Evolutionary conservation across 2,797 vertebrate species (phyloP), one percentile per base, ranked within the genome.

Genomic region (Miopithecus talapoin): DNA sequence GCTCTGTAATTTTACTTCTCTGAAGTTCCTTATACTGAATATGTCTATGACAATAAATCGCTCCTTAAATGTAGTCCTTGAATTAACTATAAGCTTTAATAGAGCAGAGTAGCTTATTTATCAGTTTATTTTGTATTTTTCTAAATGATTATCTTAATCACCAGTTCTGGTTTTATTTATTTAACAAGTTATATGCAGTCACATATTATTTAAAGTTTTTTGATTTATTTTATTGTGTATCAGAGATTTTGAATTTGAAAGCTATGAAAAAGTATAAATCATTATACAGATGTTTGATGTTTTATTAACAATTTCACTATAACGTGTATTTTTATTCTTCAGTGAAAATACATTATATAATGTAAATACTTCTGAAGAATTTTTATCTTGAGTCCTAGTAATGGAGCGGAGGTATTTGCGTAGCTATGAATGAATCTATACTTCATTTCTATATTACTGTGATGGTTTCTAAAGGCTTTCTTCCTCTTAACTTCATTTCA

Each of bases 1-100:
- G 5, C 33, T 96, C 84, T 95, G 8, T 91, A 79, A 95, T 84
- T 96, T 93, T 76, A 68, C 10, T 94, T 93, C 7, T 81, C 5
- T 85, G 39, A 6, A 85, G 22, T 74, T 95, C 90, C 81, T 89
- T 95, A 43, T 75, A 95, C 87, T 0, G 46, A 78, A 9, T 59
- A 81, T 55, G 14, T 76, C 17, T 59, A 33, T 36, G 19, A 81
- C 24, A 88, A 91, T 91, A 84, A 83, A 93, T 92, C 16, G 88
- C n/a, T 75, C 19, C 50, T 91, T 89, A n/a, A 72, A 72, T 39
- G 64, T 68, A 68, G 64, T 68, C 16, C n/a, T 72, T 39, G 36
- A 39, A 72, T 36, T 85, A 87, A 79, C 21, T 91, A 8, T 88
- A 68, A 86, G 92, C 96, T 59, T 55, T 90, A 85, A 74, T 46